Evolutionary conservation across 1,140 invertebrate species (phyloP).

Genomic region (Ceratoteleas bidentatus): DNA sequence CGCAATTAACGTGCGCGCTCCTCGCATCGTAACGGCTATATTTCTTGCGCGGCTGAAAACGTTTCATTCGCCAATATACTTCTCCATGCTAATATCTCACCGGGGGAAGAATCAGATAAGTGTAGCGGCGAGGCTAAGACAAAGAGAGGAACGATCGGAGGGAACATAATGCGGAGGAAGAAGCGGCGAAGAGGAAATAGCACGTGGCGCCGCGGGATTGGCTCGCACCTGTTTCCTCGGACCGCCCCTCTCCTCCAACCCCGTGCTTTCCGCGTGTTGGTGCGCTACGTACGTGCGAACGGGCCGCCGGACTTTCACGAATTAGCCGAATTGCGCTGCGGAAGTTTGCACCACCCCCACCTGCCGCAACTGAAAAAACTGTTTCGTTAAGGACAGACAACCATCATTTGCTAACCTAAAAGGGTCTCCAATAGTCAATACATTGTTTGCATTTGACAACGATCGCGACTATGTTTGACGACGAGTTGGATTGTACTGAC

Average conservation of each 20-base stretch:
- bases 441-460: too few relatives aligned
- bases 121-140: slow-evolving; percentile 52
- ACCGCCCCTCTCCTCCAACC: slow-evolving; percentile 74
- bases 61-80: slow-evolving; percentile 57
- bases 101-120: slow-evolving; percentile 62
- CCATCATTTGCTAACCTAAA: too few relatives aligned
- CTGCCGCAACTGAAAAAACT: not conserved
- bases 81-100: slow-evolving; percentile 61
- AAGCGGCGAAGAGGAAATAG: slow-evolving; percentile 74
- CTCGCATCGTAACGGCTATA: slow-evolving; percentile 51
- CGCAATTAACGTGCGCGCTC: slow-evolving; percentile 34
- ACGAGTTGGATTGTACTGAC: too few relatives aligned
- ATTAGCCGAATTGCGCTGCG: slow-evolving; percentile 4
- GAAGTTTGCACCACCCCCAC: not conserved
- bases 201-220: slow-evolving; percentile 77
- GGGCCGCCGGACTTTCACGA: slow-evolving; percentile 38
- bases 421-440: too few relatives aligned
- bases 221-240: slow-evolving; percentile 77
- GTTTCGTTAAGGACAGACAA: too few relatives aligned
- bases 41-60: slow-evolving; percentile 54
- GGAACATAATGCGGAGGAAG: slow-evolving; percentile 60
- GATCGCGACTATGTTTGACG: too few relatives aligned
- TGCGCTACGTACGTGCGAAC: slow-evolving; percentile 22
- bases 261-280: slow-evolving; percentile 67
- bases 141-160: slow-evolving; percentile 56